Base-by-base conservation (phyloP, 2,888 invertebrate species). In the Patella depressa region DNA sequence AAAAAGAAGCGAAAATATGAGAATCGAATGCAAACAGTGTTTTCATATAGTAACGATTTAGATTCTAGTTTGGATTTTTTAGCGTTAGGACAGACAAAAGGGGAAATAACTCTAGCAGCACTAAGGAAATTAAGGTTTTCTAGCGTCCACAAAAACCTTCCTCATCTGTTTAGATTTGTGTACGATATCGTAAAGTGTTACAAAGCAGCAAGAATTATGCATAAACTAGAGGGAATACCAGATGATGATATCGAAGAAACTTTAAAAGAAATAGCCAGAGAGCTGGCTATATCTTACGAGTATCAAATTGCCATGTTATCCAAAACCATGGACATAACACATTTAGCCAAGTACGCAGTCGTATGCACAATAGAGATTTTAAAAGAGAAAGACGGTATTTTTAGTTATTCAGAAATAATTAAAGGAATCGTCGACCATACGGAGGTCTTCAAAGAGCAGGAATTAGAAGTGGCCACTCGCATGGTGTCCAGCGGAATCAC, bases 61-160 rank as follows among this genome's bases (percentile, higher is more conserved):
- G 65, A 65, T 65, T 65, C n/a, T 65, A 65, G 65, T 65, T 19
- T 65, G 14, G 65, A 65, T 65, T 65, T 65, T 65, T 24, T 65
- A 65, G 65, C 65, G 19, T 65, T 65, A 24, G 65, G 65, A 12
- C 65, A 65, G 24, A 24, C 65, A 24, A 65, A 24, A 65, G 24
- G 65, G 65, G 65, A 65, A 19, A 24, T 65, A 12, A 65, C 65
- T 65, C 65, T 65, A 65, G 65, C 65, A 65, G 65, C 65, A 65
- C 24, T 65, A 14, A 65, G 24, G 14, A 65, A 65, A 24, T 65
- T 65, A 24, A 19, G 65, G 24, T 65, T 65, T 65, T 65, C 65
- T 3, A 65, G 24, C 19, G 19, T 65, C 24, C 65, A 65, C 11
- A 19, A 24, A 65, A 19, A 65, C 14, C 24, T 65, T 11, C 65